Evolutionary conservation across 2,797 vertebrate species (phyloP), one percentile per base, ranked within the genome.

Genomic region (Bovichtus variegatus): DNA sequence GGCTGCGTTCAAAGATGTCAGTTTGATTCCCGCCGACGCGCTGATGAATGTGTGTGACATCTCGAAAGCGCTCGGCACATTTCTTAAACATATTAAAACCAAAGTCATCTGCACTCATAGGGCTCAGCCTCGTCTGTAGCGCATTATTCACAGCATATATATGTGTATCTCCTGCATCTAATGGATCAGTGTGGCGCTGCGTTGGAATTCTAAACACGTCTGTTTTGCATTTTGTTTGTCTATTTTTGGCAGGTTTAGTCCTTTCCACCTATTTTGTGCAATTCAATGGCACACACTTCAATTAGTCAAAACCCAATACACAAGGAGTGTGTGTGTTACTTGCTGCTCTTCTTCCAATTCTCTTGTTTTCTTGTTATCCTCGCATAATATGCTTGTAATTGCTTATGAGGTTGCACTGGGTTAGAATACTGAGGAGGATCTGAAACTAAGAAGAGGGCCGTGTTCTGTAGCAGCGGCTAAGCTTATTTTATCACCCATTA

Each of bases 401-500:
- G 81, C 76, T 41, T 74, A 55, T 62, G 76, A 71, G 66, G 66
- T 55, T 63, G 61, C 41, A 49, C 36, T 43, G 64, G 63, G 59
- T 78, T 57, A 34, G 84, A 89, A 84, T 86, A 86, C 76, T 31
- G 71, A 82, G 23, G 69, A 82, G 72, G 70, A 69, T 80, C 55
- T 75, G 44, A 78, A 79, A 84, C 7, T 46, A 41, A 75, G 76
- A 73, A 67, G 58, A 63, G 54, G 58, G 50, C 47, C 1, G 12
- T 62, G 53, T 81, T 87, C 86, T 83, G 65, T 71, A 62, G 71
- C 58, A 63, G 65, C 21, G 59, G 85, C 58, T 83, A 61, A 81
- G 83, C 82, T 88, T 66, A 80, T 87, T 91, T 88, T 74, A 85
- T 88, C 86, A 76, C 46, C 83, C 75, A 88, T 88, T 88, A 83